A percentile compares a stretch with the other conserved stretches of the same genome.
Evolutionary conservation across 2,888 invertebrate species (phyloP).

Genomic region (Troides aeacus): DNA sequence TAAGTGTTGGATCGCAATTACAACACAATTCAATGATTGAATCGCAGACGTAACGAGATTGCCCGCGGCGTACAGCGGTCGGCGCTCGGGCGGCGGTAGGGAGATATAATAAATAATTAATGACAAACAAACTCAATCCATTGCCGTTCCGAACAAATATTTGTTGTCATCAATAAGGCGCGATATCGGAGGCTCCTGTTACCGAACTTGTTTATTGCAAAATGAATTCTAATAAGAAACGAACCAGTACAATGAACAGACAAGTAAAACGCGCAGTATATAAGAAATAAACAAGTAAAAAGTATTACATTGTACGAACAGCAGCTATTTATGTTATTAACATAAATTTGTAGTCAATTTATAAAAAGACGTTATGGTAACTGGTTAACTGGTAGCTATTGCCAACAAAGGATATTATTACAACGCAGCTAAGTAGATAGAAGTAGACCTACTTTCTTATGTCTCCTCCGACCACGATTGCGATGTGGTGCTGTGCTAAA

Average conservation of each 20-base stretch:
- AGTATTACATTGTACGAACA: no score
- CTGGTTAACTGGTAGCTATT: no score
- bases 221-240: background rate
- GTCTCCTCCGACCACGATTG: no score
- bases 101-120: constrained; percentile 31
- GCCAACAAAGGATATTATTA: no score
- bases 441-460: no score
- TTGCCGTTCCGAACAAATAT: constrained; percentile 23
- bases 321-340: no score
- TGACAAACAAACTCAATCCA: constrained; percentile 30
- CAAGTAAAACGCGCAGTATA: background rate
- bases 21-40: constrained; percentile 25
- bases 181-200: background rate
- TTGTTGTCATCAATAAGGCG: constrained; percentile 18
- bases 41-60: constrained; percentile 18
- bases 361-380: no score
- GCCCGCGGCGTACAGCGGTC: constrained; percentile 1
- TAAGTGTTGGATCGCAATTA: constrained; percentile 17
- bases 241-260: background rate
- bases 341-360: no score
- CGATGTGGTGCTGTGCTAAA: no score
- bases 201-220: background rate
- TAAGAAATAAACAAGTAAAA: no score
- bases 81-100: background rate
- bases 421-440: no score